Evolutionary conservation across 2,113 vertebrate species (phyloP), one percentile per base, ranked within the genome.

Genomic region (Engraulis encrasicolus): DNA sequence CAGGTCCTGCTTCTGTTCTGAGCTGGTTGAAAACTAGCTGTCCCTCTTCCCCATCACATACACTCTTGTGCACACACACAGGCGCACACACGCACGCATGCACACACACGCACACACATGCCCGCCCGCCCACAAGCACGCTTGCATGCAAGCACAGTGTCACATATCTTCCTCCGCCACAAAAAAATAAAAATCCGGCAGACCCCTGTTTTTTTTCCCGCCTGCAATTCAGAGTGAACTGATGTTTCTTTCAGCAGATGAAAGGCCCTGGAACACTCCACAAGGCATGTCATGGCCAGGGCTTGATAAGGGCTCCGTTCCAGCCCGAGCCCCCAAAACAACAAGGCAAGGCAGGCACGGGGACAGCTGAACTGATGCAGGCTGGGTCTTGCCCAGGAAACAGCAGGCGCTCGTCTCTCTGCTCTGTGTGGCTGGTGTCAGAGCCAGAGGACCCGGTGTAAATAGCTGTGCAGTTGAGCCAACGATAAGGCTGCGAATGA

Each of bases 401-500:
- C 58, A 66, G 23, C 50, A 54, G 54, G n/a, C n/a, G n/a, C n/a
- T n/a, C n/a, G n/a, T n/a, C n/a, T n/a, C n/a, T n/a, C 40, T 5
- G 40, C 40, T 4, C 14, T 2, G 27, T 15, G 12, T 3, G 66
- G 12, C 14, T 17, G 58, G 58, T 20, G n/a, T 34, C 54, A 80
- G 23, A n/a, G 78, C 61, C 82, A 6, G 48, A 54, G 50, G 66
- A 78, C 80, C 81, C 84, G 17, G 50, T 80, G 89, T 87, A 88
- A 89, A 88, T 85, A 79, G 80, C 0, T n/a, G 83, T 20, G 11
- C 36, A 19, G 79, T 82, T 81, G 83, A 87, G 89, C 83, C 80
- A n/a, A 1, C 17, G 45, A 85, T 86, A 85, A 78, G 81, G 88
- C 80, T 79, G 78, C 18, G 54, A 6, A 34, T n/a, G n/a, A 45